phyloP scores from a whole-genome alignment of 2,888 invertebrate species.

The Muscina levida region DNA sequence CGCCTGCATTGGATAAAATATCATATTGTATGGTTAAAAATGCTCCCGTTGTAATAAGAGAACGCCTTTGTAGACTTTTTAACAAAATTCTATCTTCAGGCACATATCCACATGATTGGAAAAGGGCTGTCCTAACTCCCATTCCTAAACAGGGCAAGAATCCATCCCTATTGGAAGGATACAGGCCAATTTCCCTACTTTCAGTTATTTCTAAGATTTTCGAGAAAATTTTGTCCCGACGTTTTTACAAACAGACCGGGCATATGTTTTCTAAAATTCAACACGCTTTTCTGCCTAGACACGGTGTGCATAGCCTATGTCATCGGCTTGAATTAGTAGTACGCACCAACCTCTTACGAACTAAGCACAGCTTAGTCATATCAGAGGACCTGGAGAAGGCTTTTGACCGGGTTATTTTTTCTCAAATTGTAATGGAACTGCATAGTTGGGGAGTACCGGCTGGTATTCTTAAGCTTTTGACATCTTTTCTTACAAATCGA shows the following conservation, averaged over 20 bases:
- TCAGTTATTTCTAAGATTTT: background rate
- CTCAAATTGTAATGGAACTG: background rate
- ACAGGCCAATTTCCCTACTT: background rate
- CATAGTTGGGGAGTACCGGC: background rate
- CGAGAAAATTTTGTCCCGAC: too few species aligned
- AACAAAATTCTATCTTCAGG: background rate
- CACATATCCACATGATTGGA: background rate
- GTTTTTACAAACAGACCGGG: too few species aligned
- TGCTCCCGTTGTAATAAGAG: background rate
- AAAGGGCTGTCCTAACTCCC: background rate
- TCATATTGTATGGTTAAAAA: constrained; percentile 19
- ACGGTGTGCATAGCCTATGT: background rate
- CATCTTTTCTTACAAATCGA: background rate
- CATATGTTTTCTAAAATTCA: background rate
- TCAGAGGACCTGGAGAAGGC: background rate
- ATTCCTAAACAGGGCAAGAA: constrained; percentile 19
- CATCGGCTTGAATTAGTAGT: background rate
- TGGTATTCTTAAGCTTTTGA: background rate
- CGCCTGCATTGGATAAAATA: constrained; percentile 18
- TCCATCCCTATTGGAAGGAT: background rate
- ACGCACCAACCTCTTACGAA: background rate
- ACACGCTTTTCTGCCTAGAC: too few species aligned
- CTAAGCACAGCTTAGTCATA: background rate
- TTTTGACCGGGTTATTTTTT: too few species aligned
- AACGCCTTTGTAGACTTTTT: background rate